phyloP scores from a whole-genome alignment of 2,888 invertebrate species.

The Eutolmus rufibarbis region DNA sequence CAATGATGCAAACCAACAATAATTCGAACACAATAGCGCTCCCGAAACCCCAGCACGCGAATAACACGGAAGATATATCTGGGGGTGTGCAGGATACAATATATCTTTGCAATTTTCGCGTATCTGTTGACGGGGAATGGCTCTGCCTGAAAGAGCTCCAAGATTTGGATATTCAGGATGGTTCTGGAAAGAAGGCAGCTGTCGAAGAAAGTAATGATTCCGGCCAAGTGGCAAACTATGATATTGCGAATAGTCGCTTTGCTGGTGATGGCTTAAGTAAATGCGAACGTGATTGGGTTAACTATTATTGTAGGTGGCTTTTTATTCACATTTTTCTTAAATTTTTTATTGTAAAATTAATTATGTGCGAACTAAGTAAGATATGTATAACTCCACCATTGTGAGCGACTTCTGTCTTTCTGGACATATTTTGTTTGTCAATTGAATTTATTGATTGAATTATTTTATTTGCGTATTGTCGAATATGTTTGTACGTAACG shows the following conservation, averaged over 20 bases:
- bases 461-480: constrained; percentile 5
- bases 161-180: constrained; percentile 85
- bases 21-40: constrained; percentile 57
- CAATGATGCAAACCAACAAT: constrained; percentile 53
- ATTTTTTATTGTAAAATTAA: not conserved
- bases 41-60: constrained; percentile 63
- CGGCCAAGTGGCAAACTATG: constrained; percentile 48
- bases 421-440: not conserved
- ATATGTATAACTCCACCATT: not conserved
- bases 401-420: not conserved
- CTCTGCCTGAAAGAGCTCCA: constrained; percentile 92
- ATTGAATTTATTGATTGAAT: constrained; percentile 22
- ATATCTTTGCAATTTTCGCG: constrained; percentile 95
- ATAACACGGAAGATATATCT: constrained; percentile 57
- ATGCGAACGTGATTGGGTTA: constrained; percentile 58
- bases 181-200: constrained; percentile 34
- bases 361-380: not conserved
- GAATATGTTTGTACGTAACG: not conserved
- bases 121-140: constrained; percentile 97
- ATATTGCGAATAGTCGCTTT: constrained; percentile 47
- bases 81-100: constrained; percentile 92
- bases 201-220: constrained; percentile 43
- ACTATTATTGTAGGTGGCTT: constrained; percentile 64
- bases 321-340: constrained; percentile 49
- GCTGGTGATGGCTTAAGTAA: constrained; percentile 57